Base-by-base conservation (phyloP, 2,888 invertebrate species). In the Brenthis hecate region DNA sequence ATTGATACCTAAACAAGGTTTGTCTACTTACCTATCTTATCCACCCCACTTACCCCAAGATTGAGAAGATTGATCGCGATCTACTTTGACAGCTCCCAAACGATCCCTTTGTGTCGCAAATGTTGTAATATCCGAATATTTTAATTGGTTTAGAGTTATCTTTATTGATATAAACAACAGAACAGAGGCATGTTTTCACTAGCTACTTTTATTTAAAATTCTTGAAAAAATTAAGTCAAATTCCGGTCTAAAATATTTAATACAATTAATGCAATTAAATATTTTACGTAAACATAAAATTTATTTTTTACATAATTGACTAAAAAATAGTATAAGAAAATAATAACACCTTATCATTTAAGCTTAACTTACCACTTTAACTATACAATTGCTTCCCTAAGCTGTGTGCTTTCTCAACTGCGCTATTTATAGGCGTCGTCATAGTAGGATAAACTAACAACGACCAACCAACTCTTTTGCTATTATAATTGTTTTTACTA, bases 31-130 rank as follows among this genome's bases (percentile, higher is more conserved):
- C 28, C 62, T 62, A 58, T n/a, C n/a, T n/a, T n/a, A 61, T 23
- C 43, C 47, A 48, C 58, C 70, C 57, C 48, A 68, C 63, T 55
- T 67, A 47, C 47, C 8, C 13, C 28, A n/a, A 62, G 19, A 53
- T 60, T 6, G 13, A 50, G n/a, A 72, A 74, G 72, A 74, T 74
- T 23, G 71, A 73, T 73, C 58, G 69, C 70, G n/a, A 71, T 73
- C 69, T 71, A 65, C 60, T 73, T 66, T 73, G 74, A 74, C 73
- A 73, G 72, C 53, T 57, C 36, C 60, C n/a, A 58, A 65, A 36
- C 47, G 61, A 68, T 65, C 58, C 68, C 55, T 68, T 66, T 67
- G 66, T 65, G 65, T 71, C 64, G 48, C 50, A 16, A 55, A 60
- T 58, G n/a, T 57, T 56, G 61, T n/a, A 55, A 70, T 51, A 14